phyloP scores from a whole-genome alignment of 1,140 invertebrate species.

The Ceratina australensis region DNA sequence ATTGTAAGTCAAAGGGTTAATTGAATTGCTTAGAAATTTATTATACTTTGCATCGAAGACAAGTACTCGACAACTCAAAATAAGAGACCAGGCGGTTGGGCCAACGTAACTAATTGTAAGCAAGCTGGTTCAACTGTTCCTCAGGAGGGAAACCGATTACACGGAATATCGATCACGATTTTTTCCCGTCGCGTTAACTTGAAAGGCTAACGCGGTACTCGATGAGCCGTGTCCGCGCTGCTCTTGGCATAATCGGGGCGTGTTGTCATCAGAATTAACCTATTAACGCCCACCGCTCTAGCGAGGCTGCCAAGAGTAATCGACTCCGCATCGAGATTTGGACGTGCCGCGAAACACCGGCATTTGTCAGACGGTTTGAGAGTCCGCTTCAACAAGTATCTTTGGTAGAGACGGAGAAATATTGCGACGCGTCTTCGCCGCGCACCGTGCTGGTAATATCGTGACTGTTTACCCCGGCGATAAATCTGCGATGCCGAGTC shows the following conservation, averaged over 20 bases:
- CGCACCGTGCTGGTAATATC: constrained; percentile 35
- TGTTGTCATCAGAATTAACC: constrained; percentile 65
- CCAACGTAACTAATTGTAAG: too few relatives aligned
- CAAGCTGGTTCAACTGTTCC: background rate
- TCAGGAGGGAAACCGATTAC: background rate
- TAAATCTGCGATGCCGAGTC: constrained; percentile 24
- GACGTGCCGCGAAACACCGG: constrained; percentile 49
- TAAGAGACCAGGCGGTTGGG: too few relatives aligned
- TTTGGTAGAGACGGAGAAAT: constrained; percentile 61
- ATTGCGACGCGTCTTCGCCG: constrained; percentile 51
- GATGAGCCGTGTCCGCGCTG: constrained; percentile 28
- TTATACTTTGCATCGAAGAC: too few relatives aligned
- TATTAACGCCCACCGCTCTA: constrained; percentile 61
- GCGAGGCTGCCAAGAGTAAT: constrained; percentile 62
- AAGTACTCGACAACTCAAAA: too few relatives aligned
- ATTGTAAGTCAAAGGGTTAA: too few relatives aligned
- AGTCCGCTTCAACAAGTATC: constrained; percentile 59
- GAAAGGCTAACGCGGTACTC: constrained; percentile 27
- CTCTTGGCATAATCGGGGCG: constrained; percentile 54
- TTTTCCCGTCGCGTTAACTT: background rate
- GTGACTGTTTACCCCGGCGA: constrained; percentile 29
- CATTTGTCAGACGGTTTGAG: constrained; percentile 59
- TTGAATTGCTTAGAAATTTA: too few relatives aligned
- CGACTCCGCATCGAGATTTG: constrained; percentile 61
- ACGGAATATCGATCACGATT: background rate